Evolutionary conservation across 2,888 invertebrate genomes (phyloP).

Genomic region (Anaspis maculata): DNA sequence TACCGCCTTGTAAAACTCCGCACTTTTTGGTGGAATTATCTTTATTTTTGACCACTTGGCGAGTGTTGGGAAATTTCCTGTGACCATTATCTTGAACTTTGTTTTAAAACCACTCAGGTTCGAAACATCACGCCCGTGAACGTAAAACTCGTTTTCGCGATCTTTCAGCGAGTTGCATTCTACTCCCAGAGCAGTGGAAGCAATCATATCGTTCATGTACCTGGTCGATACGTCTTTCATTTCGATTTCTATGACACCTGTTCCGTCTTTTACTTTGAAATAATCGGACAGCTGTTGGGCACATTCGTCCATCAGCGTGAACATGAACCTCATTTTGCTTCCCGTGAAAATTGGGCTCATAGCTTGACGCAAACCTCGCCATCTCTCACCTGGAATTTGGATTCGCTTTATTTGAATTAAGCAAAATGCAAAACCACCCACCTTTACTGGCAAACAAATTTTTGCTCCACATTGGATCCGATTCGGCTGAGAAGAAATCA

Average conservation of each 20-base stretch:
- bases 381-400: slow-evolving; percentile 25
- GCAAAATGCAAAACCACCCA: slow-evolving; percentile 4
- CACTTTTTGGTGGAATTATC: no score
- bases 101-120: no score
- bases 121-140: no score
- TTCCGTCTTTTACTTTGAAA: slow-evolving; percentile 18
- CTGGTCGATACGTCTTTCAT: slow-evolving; percentile 41
- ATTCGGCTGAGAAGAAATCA: slow-evolving; percentile 22
- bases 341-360: slow-evolving; percentile 37
- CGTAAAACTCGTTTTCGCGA: slow-evolving; percentile 49
- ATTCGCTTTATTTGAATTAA: slow-evolving; percentile 1
- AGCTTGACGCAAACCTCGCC: slow-evolving; percentile 38
- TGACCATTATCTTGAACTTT: no score
- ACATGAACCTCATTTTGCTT: slow-evolving; percentile 33
- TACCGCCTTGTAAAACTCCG: no score
- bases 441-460: slow-evolving; percentile 21
- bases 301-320: slow-evolving; percentile 25
- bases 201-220: slow-evolving; percentile 53
- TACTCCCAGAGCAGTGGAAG: slow-evolving; percentile 50
- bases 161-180: slow-evolving; percentile 48
- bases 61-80: no score
- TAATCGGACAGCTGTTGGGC: slow-evolving; percentile 20
- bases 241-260: slow-evolving; percentile 20
- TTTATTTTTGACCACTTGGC: no score
- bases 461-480: no score